These are phyloP conservation scores for Helicorthomorpha holstii DNA, from an alignment of 1,140 invertebrate genomes.

Conservation along the genomic window DNA sequence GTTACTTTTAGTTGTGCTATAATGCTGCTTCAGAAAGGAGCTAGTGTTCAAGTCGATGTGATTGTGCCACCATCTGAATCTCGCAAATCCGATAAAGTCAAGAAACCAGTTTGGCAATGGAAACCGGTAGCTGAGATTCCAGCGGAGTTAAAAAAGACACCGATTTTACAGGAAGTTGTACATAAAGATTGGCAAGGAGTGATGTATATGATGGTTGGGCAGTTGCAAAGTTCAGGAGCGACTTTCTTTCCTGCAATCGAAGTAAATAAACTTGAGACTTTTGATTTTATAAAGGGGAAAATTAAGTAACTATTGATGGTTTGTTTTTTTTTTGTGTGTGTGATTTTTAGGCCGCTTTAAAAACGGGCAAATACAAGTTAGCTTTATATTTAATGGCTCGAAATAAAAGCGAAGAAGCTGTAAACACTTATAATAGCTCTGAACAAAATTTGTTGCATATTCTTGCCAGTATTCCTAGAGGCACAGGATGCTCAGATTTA, in stretches of 20 bases:
- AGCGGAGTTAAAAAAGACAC: neutral
- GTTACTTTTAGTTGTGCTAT: conserved; percentile 25
- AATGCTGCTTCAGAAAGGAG: conserved; percentile 28
- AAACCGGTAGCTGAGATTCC: conserved; percentile 14
- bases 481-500: conserved; percentile 14
- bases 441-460: conserved; percentile 25
- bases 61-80: conserved; percentile 9
- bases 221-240: conserved; percentile 14
- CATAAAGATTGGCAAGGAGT: conserved; percentile 24
- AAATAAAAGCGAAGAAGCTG: conserved; percentile 9
- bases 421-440: conserved; percentile 10
- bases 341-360: conserved; percentile 23
- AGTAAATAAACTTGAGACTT: conserved; percentile 8
- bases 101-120: conserved; percentile 18
- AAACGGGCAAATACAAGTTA: conserved; percentile 26
- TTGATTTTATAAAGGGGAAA: neutral
- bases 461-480: conserved; percentile 18
- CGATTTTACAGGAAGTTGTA: conserved; percentile 17
- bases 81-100: conserved; percentile 11
- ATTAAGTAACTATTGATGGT: too few relatives aligned
- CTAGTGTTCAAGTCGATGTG: conserved; percentile 21
- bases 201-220: conserved; percentile 20
- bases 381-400: conserved; percentile 24
- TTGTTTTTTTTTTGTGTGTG: too few relatives aligned
- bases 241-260: conserved; percentile 16